Conservation (phyloP, 2,113 vertebrate species). For the Xiphorhynchus elegans region DNA sequence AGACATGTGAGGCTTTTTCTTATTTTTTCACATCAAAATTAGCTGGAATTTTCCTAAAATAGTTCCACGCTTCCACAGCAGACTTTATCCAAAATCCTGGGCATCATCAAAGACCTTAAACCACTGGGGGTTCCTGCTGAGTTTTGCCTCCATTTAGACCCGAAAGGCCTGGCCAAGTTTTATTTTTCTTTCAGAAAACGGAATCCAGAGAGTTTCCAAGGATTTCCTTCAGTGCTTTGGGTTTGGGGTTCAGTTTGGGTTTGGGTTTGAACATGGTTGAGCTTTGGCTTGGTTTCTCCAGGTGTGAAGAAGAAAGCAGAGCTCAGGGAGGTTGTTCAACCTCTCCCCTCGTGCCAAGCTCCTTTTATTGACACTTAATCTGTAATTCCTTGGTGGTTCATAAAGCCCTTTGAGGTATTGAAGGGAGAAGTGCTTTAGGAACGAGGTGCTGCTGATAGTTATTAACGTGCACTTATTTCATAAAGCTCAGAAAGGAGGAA, state of each 20-base stretch:
- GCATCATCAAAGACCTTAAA: not conserved
- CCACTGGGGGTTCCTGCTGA: not conserved
- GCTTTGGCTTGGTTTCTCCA: not conserved
- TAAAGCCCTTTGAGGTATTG: not conserved
- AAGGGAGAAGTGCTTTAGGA: not conserved
- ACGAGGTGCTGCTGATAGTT: not conserved
- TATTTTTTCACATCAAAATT: conserved; percentile 32
- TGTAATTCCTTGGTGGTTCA: not conserved
- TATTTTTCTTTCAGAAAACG: not conserved
- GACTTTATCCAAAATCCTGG: not conserved
- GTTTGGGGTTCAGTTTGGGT: not conserved
- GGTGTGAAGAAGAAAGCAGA: not conserved
- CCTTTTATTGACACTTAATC: not conserved
- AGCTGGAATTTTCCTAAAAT: not conserved
- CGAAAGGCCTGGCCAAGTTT: not conserved
- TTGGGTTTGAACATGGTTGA: not conserved
- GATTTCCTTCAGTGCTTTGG: not conserved
- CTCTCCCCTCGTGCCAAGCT: not conserved
- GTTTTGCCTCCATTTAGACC: not conserved
- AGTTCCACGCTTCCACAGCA: not conserved
- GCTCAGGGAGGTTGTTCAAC: not conserved
- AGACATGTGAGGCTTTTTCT: not conserved
- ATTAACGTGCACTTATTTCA: not conserved
- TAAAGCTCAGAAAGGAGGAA: not conserved
- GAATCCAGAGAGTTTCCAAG: not conserved